Base-by-base conservation (phyloP, 2,888 invertebrate species). In the Clistopyga incitator region DNA sequence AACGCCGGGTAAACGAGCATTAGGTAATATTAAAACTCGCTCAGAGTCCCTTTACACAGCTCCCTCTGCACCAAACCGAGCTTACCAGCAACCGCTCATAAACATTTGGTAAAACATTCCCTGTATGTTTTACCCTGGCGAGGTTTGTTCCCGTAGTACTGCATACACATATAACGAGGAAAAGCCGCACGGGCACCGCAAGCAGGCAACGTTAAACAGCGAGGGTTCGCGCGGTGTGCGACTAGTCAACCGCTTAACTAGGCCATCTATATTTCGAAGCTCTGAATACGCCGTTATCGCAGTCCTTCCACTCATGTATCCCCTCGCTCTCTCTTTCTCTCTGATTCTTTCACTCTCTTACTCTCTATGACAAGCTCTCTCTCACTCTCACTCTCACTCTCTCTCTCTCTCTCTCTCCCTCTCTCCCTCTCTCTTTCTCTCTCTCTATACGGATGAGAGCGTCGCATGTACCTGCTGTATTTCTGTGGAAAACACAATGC, bases 11-110 rank as follows among this genome's bases (percentile, higher is more conserved):
- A 84, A 81, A 82, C 80, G 84, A 83, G 71, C 86, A 86, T 86
- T 86, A 84, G 77, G 82, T 77, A 78, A 78, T 85, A 84, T 86
- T 85, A 82, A 86, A 86, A 84, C 72, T 86, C 82, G 81, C 84
- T 86, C 84, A 84, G 72, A 70, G 68, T 74, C 70, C 54, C 38
- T 38, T 61, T 71, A 70, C 75, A 77, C 11, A 42, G 47, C 65
- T 23, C 67, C 72, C 61, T 50, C 56, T 20, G 6, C 67, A 71
- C 76, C 76, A 25, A 72, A 64, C 76, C 76, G 50, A 72, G 52
- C 47, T 67, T 54, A 20, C 75, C 64, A 18, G 45, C 47, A 34
- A 54, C 65, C 18, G 78, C 77, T 81, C 83, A 75, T 83, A 84
- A 86, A 82, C 76, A 84, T 84, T 72, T 80, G 77, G 74, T 74